Percentiles rank a stretch among this genome's conserved stretches.
phyloP scores from a whole-genome alignment of 2,797 vertebrate genomes.

The Neosalanx taihuensis region DNA sequence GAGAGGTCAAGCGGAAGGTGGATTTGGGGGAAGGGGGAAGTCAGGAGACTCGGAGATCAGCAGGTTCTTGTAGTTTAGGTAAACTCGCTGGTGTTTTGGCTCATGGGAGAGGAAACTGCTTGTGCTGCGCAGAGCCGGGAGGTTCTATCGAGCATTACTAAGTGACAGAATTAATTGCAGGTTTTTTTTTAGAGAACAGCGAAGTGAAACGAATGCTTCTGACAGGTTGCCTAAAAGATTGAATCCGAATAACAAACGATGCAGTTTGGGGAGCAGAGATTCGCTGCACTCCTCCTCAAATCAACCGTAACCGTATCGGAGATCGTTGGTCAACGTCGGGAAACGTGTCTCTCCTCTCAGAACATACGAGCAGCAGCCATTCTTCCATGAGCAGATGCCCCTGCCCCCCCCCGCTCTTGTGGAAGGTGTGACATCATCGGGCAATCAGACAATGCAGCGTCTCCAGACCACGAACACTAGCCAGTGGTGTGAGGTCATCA shows the following conservation, averaged over 20 bases:
- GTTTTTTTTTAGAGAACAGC: background rate
- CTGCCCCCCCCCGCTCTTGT: background rate
- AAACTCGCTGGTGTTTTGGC: background rate
- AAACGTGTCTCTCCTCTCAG: constrained; percentile 18
- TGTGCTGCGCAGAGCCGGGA: background rate
- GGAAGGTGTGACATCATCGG: constrained; percentile 60
- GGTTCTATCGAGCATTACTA: constrained; percentile 12
- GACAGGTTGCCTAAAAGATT: background rate
- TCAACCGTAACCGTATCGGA: too few species aligned
- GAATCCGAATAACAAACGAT: constrained; percentile 1
- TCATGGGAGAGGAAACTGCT: background rate
- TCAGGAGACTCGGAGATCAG: background rate
- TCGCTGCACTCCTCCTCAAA: background rate
- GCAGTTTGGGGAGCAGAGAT: constrained; percentile 8
- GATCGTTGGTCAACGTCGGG: too few species aligned
- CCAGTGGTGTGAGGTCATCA: constrained; percentile 67
- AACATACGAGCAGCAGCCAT: constrained; percentile 18
- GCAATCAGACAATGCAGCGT: constrained; percentile 53
- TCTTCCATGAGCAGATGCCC: constrained; percentile 27
- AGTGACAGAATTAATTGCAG: constrained; percentile 17
- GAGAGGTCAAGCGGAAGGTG: background rate
- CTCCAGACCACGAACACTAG: constrained; percentile 50
- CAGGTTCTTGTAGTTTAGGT: too few species aligned
- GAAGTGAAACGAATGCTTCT: constrained; percentile 19
- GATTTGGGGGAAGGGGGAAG: background rate